phyloP scores from a whole-genome alignment of 1,140 invertebrate species.

The Pteromalus puparum region DNA sequence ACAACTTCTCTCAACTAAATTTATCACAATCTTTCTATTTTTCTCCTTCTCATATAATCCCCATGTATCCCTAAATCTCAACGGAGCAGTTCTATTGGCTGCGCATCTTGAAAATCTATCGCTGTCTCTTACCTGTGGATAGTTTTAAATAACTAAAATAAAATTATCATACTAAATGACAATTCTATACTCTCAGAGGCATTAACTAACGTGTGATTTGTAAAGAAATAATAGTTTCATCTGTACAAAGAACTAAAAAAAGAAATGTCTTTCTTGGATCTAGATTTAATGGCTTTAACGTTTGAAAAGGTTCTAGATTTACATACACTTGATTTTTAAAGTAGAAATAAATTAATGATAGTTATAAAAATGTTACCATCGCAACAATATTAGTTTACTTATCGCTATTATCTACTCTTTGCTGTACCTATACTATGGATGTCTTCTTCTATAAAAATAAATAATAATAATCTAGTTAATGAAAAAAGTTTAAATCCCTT shows the following conservation, averaged over 20 bases:
- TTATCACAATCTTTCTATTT: neutral
- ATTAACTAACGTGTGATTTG: neutral
- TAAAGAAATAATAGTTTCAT: slow-evolving; percentile 4
- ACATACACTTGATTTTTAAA: too few species aligned
- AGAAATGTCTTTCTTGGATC: neutral
- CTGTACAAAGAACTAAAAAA: neutral
- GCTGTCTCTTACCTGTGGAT: neutral
- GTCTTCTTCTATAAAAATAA: slow-evolving; percentile 23
- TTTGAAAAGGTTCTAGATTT: too few species aligned
- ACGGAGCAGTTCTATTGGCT: slow-evolving; percentile 27
- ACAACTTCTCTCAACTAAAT: neutral
- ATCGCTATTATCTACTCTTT: slow-evolving; percentile 43
- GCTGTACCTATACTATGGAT: slow-evolving; percentile 39
- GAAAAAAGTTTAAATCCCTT: neutral
- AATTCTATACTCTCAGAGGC: slow-evolving; percentile 25
- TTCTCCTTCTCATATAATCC: slow-evolving; percentile 15
- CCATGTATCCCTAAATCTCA: neutral
- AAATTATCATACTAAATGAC: neutral
- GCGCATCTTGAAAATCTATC: slow-evolving; percentile 30
- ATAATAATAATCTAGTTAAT: slow-evolving; percentile 14
- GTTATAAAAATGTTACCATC: neutral
- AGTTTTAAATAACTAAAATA: slow-evolving; percentile 15
- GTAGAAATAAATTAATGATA: too few species aligned
- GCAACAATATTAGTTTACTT: slow-evolving; percentile 36
- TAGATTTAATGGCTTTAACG: neutral